phyloP scores from a whole-genome alignment of 2,888 invertebrate genomes.

The Thera britannica region DNA sequence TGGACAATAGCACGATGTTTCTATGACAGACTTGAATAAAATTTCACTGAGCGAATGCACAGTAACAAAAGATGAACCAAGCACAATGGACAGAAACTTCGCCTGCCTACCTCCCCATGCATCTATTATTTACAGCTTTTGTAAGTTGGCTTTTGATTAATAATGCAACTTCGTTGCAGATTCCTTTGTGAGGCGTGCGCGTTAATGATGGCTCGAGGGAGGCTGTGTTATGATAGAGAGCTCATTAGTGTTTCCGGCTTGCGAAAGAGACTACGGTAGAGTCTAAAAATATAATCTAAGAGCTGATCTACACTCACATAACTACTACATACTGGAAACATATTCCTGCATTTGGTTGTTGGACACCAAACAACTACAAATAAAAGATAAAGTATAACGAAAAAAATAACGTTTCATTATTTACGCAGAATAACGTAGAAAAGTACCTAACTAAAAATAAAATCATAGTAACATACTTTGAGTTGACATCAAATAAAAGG shows the following conservation, averaged over 20 bases:
- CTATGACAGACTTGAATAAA: conserved; percentile 35
- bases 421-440: too few species aligned
- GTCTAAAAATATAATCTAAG: conserved; percentile 17
- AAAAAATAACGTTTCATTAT: too few species aligned
- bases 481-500: conserved; percentile 47
- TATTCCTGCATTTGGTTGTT: background rate
- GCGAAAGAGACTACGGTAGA: conserved; percentile 5
- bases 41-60: conserved; percentile 45
- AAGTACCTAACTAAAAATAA: conserved; percentile 6
- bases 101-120: conserved; percentile 35
- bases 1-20: conserved; percentile 14
- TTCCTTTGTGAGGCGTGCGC: conserved; percentile 25
- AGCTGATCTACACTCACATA: background rate
- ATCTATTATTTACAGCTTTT: conserved; percentile 51
- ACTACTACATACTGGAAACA: conserved; percentile 4
- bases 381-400: too few species aligned
- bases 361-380: too few species aligned
- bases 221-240: conserved; percentile 21
- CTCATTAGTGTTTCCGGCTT: conserved; percentile 37
- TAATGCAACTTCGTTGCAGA: conserved; percentile 31
- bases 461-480: conserved; percentile 43
- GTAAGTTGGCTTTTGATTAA: conserved; percentile 40
- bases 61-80: conserved; percentile 45
- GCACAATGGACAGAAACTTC: conserved; percentile 49
- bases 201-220: conserved; percentile 19